These are phyloP conservation scores for Gavia stellata DNA, from an alignment of 2,113 vertebrate genomes.

Conservation along the genomic window DNA sequence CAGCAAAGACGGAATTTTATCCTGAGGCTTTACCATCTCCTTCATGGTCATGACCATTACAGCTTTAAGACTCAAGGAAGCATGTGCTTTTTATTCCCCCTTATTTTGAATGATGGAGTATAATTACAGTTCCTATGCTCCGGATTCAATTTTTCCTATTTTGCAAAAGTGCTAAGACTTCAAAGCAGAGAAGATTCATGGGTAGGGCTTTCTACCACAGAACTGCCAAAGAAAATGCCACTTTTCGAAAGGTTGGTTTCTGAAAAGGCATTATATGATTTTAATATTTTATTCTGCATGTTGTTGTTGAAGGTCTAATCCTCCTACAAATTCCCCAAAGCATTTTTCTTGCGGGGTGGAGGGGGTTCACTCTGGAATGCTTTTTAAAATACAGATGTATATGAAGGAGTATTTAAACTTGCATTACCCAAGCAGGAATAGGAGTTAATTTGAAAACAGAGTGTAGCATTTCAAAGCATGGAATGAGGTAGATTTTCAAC, in stretches of 20 bases:
- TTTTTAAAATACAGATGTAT: neutral
- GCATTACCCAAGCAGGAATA: neutral
- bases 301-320: conserved; percentile 8
- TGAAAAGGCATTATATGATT: neutral
- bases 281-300: neutral
- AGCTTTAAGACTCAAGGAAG: neutral
- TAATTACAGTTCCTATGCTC: conserved; percentile 6
- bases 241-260: neutral
- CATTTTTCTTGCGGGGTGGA: neutral
- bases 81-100: neutral
- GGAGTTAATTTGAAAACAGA: conserved; percentile 14
- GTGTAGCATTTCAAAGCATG: conserved; percentile 6
- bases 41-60: neutral
- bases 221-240: neutral
- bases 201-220: neutral
- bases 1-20: neutral
- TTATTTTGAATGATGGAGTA: neutral
- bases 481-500: neutral
- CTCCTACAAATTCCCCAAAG: conserved; percentile 6
- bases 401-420: neutral
- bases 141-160: neutral
- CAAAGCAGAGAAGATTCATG: conserved; percentile 7
- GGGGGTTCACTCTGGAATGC: neutral
- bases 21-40: neutral
- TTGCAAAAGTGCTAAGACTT: conserved; percentile 12